phyloP scores from a whole-genome alignment of 2,113 vertebrate genomes.

The Trogon surrucura region DNA sequence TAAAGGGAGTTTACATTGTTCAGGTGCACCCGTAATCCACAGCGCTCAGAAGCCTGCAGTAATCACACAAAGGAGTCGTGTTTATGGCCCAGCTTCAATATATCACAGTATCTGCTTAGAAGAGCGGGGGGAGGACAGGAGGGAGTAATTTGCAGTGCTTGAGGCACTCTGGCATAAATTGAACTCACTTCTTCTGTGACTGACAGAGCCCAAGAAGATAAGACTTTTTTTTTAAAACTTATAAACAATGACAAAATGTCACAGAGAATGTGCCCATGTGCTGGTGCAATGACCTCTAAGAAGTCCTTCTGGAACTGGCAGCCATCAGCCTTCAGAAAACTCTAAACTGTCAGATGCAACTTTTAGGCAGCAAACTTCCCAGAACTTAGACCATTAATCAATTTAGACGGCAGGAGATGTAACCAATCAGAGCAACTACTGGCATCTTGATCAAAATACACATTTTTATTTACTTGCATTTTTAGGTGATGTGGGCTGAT shows the following conservation, averaged over 20 bases:
- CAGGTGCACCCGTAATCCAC: background rate
- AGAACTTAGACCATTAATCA: conserved; percentile 49
- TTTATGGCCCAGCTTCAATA: background rate
- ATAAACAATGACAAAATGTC: conserved; percentile 4
- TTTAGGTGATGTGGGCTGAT: background rate
- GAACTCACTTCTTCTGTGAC: background rate
- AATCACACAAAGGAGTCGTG: background rate
- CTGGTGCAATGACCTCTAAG: background rate
- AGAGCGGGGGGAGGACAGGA: background rate
- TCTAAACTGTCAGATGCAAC: background rate
- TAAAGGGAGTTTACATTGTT: background rate
- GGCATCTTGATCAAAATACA: background rate
- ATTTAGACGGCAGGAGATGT: background rate
- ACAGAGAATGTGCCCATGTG: background rate
- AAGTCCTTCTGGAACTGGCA: background rate
- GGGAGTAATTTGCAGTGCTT: background rate
- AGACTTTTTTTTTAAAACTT: background rate
- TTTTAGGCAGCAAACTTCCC: conserved; percentile 35
- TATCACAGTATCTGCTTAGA: background rate
- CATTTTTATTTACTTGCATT: background rate
- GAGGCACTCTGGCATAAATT: background rate
- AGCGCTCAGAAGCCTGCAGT: background rate
- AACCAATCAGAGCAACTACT: background rate
- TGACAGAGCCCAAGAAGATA: conserved; percentile 15
- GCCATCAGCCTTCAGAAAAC: background rate